Base-by-base conservation (phyloP, 2,113 vertebrate species). In the Gnathonemus echidnorhynchus region DNA sequence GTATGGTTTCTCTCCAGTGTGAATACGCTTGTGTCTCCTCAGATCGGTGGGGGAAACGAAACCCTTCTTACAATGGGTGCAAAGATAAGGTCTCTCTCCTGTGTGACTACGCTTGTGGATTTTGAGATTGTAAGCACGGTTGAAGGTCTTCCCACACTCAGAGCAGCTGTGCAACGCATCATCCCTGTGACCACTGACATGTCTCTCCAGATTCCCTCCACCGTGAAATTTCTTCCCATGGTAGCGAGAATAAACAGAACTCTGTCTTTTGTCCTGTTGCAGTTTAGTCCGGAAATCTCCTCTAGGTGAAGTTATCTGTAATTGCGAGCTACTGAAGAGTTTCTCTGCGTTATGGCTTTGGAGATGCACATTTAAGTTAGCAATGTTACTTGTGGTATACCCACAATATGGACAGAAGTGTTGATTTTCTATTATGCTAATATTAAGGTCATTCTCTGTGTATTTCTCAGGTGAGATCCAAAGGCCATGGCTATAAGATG, bases 11-110 rank as follows among this genome's bases (percentile, higher is more conserved):
- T 87, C 86, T 53, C 86, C 86, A 9, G 86, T 87, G 50, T 87
- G 86, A 50, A 87, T 87, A n/a, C 86, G 86, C 50, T 31, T 87
- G 86, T 93, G 88, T 91, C 88, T 52, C 86, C 90, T 90, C 66
- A 87, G 88, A 86, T 50, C 87, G 15, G 50, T 70, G 88, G 50
- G 77, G 31, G 52, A 53, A 35, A 35, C 53, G 10, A 84, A 83
- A 35, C 77, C 80, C 74, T 84, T 83, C 52, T 52, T 52, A 49
- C 89, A 80, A 24, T 89, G 89, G 11, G 19, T 46, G 24, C 21
- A 58, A 87, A 53, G 50, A 31, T 87, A 56, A 31, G 86, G 86
- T 39, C 50, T 56, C 86, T 87, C 86, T 10, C 50, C 49, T 7
- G 86, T 87, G 27, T 87, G 86, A 87, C 49, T 87, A 35, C 86